Evolutionary conservation across 2,113 vertebrate species (phyloP).

Genomic region (Brevimyrus niger): DNA sequence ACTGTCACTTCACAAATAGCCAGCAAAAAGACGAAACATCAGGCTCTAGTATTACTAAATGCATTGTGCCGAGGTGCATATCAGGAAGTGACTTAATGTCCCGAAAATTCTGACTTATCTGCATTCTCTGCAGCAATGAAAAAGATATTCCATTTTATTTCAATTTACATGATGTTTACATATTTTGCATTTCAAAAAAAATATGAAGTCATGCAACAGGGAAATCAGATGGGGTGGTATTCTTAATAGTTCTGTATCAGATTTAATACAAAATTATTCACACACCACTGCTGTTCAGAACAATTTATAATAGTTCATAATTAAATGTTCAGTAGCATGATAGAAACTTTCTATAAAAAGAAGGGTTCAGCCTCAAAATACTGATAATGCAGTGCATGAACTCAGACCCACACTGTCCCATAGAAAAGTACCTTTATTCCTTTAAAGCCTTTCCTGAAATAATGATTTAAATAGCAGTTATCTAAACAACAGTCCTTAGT

Average conservation of each 20-base stretch:
- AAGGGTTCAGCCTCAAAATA: background rate
- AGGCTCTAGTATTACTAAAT: background rate
- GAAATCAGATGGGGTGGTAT: background rate
- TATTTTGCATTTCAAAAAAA: no score
- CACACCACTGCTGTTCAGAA: background rate
- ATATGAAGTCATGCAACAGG: background rate
- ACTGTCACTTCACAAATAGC: background rate
- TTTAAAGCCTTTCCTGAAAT: background rate
- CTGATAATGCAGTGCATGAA: background rate
- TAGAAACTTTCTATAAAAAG: conserved; percentile 2
- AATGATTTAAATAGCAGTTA: background rate
- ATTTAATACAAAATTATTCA: background rate
- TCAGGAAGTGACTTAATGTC: background rate
- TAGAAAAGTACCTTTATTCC: background rate
- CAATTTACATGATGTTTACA: background rate
- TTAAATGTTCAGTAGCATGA: background rate
- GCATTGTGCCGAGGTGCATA: background rate
- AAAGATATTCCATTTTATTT: background rate
- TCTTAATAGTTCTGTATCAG: background rate
- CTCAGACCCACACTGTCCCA: background rate
- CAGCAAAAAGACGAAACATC: background rate
- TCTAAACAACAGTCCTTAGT: background rate
- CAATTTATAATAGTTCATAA: background rate
- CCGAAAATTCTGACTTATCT: background rate
- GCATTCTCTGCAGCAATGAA: background rate